Conservation (phyloP, 2,797 vertebrate genomes). For the Hylomyscus alleni region DNA sequence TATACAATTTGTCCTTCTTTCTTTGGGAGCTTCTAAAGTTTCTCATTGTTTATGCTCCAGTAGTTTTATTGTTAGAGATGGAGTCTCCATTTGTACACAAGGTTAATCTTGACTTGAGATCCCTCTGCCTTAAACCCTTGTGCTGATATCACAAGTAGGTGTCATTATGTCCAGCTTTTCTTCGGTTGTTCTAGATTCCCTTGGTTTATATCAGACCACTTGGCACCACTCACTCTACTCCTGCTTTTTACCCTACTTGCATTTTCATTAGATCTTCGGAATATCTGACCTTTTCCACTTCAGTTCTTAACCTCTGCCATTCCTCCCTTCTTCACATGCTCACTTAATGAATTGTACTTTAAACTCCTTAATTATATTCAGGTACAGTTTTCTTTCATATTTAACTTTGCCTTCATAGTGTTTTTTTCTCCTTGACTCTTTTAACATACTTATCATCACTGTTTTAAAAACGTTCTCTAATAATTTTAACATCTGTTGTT, state of each 20-base stretch:
- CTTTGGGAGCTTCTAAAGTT: background rate
- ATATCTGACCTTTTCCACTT: background rate
- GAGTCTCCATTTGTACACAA: background rate
- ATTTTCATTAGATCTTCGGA: background rate
- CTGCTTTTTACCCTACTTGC: background rate
- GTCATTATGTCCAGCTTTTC: background rate
- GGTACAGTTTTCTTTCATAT: background rate
- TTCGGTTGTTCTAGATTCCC: background rate
- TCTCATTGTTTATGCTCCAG: background rate
- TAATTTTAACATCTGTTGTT: constrained; percentile 36
- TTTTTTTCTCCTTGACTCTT: background rate
- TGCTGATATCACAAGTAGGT: background rate
- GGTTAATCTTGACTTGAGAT: background rate
- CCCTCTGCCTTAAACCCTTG: background rate
- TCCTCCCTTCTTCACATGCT: background rate
- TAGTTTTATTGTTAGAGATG: background rate
- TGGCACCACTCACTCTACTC: background rate
- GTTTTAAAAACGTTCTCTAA: constrained; percentile 25
- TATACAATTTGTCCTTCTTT: background rate
- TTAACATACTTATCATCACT: background rate
- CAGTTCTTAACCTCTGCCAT: background rate
- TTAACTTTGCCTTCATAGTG: background rate
- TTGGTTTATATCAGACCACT: background rate
- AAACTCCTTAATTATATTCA: background rate
- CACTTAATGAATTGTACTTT: background rate